Evolutionary conservation across 2,888 invertebrate genomes (phyloP).

Genomic region (Hydroisotoma schaefferi): DNA sequence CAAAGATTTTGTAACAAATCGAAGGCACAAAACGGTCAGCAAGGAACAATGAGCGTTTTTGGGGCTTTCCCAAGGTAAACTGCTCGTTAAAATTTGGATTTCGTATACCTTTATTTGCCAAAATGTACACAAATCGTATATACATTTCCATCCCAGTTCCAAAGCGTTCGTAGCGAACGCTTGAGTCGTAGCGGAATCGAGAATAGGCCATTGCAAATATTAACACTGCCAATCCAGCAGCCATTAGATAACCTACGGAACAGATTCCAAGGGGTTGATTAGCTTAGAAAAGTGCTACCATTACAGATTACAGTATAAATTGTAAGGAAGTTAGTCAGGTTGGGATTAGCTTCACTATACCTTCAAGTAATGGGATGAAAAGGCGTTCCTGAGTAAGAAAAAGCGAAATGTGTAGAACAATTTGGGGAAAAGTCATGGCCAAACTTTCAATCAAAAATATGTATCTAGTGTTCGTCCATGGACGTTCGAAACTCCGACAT

Average conservation of each 20-base stretch:
- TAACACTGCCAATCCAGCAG: conserved; percentile 24
- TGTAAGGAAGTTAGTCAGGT: no score
- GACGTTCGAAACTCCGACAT: conserved; percentile 33
- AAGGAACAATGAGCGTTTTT: no score
- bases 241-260: neutral
- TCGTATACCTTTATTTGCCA: conserved; percentile 40
- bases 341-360: no score
- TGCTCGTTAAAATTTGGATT: neutral
- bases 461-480: conserved; percentile 31
- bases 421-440: conserved; percentile 33
- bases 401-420: conserved; percentile 27
- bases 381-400: conserved; percentile 26
- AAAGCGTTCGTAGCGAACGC: conserved; percentile 32
- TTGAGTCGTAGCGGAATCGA: conserved; percentile 39
- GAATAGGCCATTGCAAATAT: conserved; percentile 38
- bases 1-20: no score
- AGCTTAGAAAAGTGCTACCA: no score
- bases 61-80: no score
- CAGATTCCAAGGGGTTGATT: no score
- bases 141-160: conserved; percentile 34
- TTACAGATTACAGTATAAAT: no score
- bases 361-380: no score
- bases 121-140: conserved; percentile 32
- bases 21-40: no score
- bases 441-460: conserved; percentile 43